Evolutionary conservation across 2,888 invertebrate genomes (phyloP), one percentile per base, ranked within the genome.

Genomic region (Sphinx pinastri): DNA sequence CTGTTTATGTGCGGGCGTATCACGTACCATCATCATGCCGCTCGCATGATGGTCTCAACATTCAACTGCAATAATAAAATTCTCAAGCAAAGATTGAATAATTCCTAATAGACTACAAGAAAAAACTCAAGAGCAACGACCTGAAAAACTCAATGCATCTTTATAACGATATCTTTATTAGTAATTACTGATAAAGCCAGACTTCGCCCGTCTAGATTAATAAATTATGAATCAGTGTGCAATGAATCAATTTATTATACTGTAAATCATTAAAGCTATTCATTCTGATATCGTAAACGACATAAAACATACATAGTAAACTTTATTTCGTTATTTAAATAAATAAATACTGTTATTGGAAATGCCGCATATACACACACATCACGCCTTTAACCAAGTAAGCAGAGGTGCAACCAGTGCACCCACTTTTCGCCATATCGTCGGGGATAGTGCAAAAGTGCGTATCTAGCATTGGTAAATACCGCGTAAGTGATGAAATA

Each of bases 241-340:
- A 63, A 49, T 63, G 47, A 49, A 63, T 63, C 12, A 47, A 63
- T 63, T 63, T 63, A 63, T 63, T 19, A 49, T 63, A 49, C 49
- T 63, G 49, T 13, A 47, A 63, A 47, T 49, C 47, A 63, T n/a
- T 63, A 19, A 16, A 49, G 45, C 60, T 60, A 60, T 49, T 49
- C 47, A 63, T 49, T 63, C 19, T 25, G 47, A 19, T 63, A 63
- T 19, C 47, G 49, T 49, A 14, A 19, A 16, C 11, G 49, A 3
- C 16, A 55, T 55, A 55, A 19, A n/a, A 8, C 16, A 5, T 2
- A 49, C 19, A 19, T 16, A 19, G 10, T 19, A 63, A 13, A 12
- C 2, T 63, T 47, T 60, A 19, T 49, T 19, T 19, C 49, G 7
- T 47, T 47, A 63, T 63, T 7, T 49, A 13, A 5, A 57, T 25